phyloP scores from a whole-genome alignment of 2,113 vertebrate genomes.

The Mixornis gularis region DNA sequence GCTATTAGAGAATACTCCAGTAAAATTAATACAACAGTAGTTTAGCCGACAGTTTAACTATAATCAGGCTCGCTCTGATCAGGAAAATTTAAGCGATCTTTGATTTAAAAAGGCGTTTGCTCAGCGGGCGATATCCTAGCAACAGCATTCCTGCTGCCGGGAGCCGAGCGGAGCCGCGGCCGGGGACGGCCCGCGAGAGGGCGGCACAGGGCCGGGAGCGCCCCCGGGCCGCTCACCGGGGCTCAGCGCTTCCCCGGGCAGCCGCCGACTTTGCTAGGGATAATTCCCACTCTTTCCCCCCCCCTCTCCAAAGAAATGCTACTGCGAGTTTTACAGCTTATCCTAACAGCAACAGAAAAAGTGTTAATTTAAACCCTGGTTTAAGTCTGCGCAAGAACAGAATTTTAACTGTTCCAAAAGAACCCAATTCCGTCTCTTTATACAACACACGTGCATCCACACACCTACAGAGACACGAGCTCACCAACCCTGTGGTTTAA shows the following conservation, averaged over 20 bases:
- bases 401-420: background rate
- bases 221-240: no score
- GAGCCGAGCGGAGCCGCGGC: fast-evolving
- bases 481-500: background rate
- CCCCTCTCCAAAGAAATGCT: background rate
- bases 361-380: background rate
- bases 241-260: background rate
- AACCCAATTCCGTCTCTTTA: background rate
- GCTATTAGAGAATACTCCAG: background rate
- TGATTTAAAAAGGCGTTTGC: fast-evolving
- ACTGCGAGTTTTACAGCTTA: background rate
- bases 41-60: background rate
- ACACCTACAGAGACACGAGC: background rate
- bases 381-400: background rate
- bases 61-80: background rate
- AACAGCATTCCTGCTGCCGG: background rate
- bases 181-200: background rate
- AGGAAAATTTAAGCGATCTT: background rate
- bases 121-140: background rate
- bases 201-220: background rate
- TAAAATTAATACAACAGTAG: background rate
- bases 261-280: background rate
- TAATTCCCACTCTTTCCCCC: background rate
- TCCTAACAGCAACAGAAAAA: background rate
- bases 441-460: fast-evolving